A percentile compares a stretch with the other conserved stretches of the same genome.
phyloP scores from a whole-genome alignment of 2,797 vertebrate species.

The Leuciscus waleckii region DNA sequence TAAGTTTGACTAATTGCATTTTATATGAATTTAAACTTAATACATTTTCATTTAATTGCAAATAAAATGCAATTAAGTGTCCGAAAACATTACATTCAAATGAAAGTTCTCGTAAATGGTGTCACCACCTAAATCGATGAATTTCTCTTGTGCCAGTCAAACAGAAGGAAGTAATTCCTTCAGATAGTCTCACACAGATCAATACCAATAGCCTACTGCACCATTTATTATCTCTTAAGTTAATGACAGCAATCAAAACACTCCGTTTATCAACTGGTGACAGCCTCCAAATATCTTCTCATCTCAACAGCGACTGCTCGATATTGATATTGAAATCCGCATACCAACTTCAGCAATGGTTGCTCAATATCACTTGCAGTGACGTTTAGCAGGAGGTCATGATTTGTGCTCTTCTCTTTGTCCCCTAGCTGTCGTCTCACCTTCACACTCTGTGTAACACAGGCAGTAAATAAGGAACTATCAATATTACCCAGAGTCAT shows the following conservation, averaged over 20 bases:
- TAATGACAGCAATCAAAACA: constrained; percentile 43
- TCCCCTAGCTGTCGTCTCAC: not conserved
- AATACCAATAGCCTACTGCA: constrained; percentile 61
- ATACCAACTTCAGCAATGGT: constrained; percentile 3
- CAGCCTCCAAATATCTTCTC: constrained; percentile 14
- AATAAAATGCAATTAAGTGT: not conserved
- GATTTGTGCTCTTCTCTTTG: not conserved
- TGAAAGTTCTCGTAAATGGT: constrained; percentile 62
- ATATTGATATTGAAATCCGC: constrained; percentile 28
- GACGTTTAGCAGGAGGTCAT: not conserved
- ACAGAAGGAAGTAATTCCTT: constrained; percentile 53
- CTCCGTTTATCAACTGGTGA: constrained; percentile 22
- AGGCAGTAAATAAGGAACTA: constrained; percentile 21
- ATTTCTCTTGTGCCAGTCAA: constrained; percentile 40
- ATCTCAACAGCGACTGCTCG: not conserved
- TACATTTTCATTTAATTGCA: not conserved
- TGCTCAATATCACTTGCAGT: constrained; percentile 3
- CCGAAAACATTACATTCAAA: not conserved
- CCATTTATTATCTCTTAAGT: constrained; percentile 43
- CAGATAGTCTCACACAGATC: constrained; percentile 61
- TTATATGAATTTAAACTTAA: not conserved
- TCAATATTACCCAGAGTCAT: constrained; percentile 11
- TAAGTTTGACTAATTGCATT: not conserved
- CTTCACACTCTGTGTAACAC: constrained; percentile 22
- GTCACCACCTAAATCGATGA: constrained; percentile 62